phyloP scores from a whole-genome alignment of 2,797 vertebrate genomes.

The Gadopsis marmoratus region DNA sequence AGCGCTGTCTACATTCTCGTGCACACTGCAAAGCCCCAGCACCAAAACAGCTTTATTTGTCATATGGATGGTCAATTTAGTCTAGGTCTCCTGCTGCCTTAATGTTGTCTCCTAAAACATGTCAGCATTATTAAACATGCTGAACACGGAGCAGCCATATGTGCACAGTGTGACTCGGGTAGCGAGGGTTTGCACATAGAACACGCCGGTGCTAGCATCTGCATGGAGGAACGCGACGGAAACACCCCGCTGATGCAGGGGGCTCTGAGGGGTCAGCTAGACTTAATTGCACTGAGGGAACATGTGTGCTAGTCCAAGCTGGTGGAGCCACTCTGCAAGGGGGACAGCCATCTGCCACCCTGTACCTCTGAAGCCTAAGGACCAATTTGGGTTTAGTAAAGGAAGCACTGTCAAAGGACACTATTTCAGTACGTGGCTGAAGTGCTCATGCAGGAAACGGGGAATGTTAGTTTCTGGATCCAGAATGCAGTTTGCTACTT shows the following conservation, averaged over 20 bases:
- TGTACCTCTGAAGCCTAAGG: conserved; percentile 65
- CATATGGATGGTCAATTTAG: conserved; percentile 68
- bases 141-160: conserved; percentile 80
- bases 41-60: conserved; percentile 69
- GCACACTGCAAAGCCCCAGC: conserved; percentile 38
- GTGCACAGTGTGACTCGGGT: conserved; percentile 76
- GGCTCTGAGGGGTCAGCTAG: conserved; percentile 81
- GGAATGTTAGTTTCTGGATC: conserved; percentile 15
- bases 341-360: conserved; percentile 76
- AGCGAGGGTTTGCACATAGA: conserved; percentile 55
- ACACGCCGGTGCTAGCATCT: conserved; percentile 74
- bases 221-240: conserved; percentile 76
- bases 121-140: conserved; percentile 73
- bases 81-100: conserved; percentile 62
- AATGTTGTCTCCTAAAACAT: conserved; percentile 72
- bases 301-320: conserved; percentile 79
- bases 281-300: conserved; percentile 83
- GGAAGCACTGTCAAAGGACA: conserved; percentile 58
- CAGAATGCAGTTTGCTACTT: neutral
- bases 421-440: conserved; percentile 23
- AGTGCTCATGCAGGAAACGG: conserved; percentile 7
- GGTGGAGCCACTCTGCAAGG: conserved; percentile 67
- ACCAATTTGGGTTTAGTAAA: conserved; percentile 65
- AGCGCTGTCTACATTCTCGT: conserved; percentile 25
- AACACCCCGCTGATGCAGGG: conserved; percentile 76